Evolutionary conservation across 2,797 vertebrate species (phyloP), one percentile per base, ranked within the genome.

Genomic region (Philypnodon macrostomus): DNA sequence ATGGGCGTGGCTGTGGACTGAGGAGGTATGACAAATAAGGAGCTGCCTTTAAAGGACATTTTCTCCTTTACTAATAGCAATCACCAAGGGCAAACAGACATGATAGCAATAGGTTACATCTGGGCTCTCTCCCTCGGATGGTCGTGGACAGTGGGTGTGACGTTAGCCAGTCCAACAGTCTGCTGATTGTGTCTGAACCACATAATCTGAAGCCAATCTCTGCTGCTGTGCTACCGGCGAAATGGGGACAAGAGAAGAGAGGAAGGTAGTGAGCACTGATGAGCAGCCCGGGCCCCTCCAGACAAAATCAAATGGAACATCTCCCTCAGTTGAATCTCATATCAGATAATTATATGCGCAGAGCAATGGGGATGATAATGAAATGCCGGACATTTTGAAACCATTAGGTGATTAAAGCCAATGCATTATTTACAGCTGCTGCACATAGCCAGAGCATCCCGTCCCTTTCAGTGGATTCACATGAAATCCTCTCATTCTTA

Each of bases 361-460:
- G 67, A 71, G 70, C 71, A 85, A 76, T 61, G 53, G 71, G 47
- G 21, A 53, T 48, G 65, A 58, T 80, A 87, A 90, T 87, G 77
- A 86, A 86, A 84, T 74, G 73, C 73, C 56, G 76, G 85, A 87
- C 80, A 82, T 81, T 86, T 85, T 70, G 67, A 79, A 81, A 80
- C 77, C 79, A 87, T 85, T 85, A 84, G 63, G 83, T 85, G 83
- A 89, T 90, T 90, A 88, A 81, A 86, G 79, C 58, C 55, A 52
- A 80, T 88, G 70, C 73, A 86, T 88, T 90, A 90, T 90, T 90
- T 87, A 90, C 84, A 62, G 71, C 73, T 47, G 60, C 39, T 63
- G 59, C 67, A 42, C 63, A 36, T 70, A 53, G 53, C 58, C 63
- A 66, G 68, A 80, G 78, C 48, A 64, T 36, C 71, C 53, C 47